These are phyloP conservation scores for Podarcis muralis DNA, from an alignment of 2,113 vertebrate species.

Conservation along the genomic window DNA sequence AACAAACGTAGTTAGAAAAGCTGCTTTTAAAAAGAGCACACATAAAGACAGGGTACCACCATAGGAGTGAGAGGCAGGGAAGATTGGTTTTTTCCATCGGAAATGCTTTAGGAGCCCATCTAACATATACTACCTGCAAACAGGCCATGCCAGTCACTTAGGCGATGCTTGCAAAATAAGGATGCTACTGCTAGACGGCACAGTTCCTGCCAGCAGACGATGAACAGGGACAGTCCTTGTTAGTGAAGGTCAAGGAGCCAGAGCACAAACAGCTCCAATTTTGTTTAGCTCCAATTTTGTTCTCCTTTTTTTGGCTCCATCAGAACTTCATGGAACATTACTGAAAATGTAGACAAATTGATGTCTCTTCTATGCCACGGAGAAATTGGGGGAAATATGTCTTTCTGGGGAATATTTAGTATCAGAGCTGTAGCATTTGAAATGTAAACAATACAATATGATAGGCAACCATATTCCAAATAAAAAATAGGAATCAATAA, in stretches of 20 bases:
- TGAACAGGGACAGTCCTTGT: neutral
- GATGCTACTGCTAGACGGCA: slow-evolving; percentile 23
- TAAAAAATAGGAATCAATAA: neutral
- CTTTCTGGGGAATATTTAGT: slow-evolving; percentile 25
- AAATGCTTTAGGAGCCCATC: slow-evolving; percentile 10
- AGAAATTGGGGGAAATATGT: slow-evolving; percentile 5
- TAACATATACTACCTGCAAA: slow-evolving; percentile 15
- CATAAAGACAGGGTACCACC: neutral
- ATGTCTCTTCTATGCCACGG: neutral
- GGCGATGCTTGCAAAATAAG: neutral
- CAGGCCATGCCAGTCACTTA: slow-evolving; percentile 40
- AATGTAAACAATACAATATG: neutral
- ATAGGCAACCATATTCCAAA: too few species aligned
- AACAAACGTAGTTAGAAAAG: neutral
- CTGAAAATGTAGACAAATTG: slow-evolving; percentile 2
- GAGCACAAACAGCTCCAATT: slow-evolving; percentile 26
- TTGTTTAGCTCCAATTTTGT: neutral
- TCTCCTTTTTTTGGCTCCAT: neutral
- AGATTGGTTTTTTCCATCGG: neutral
- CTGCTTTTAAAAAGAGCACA: neutral
- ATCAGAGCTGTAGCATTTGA: neutral
- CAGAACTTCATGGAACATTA: neutral
- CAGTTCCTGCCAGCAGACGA: neutral
- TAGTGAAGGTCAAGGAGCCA: slow-evolving; percentile 23
- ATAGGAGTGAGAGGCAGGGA: neutral